Evolutionary conservation across 2,113 vertebrate species (phyloP).

Genomic region (Chaetodon auriga): DNA sequence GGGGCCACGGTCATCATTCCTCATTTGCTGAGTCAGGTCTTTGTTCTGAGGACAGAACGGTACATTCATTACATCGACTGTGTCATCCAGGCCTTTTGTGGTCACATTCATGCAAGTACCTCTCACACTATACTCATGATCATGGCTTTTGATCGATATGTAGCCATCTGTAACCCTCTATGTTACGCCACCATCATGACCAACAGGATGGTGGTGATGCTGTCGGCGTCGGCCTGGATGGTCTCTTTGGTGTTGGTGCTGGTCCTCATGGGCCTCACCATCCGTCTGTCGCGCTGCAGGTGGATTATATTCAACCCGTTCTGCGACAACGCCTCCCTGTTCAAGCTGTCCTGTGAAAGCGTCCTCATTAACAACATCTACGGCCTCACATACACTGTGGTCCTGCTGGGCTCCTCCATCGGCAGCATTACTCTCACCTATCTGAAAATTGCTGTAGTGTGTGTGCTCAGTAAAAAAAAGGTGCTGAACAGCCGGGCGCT

Average conservation of each 20-base stretch:
- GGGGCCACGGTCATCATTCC: constrained; percentile 63
- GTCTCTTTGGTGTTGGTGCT: neutral
- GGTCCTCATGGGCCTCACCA: constrained; percentile 55
- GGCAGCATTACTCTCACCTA: constrained; percentile 71
- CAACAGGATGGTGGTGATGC: constrained; percentile 57
- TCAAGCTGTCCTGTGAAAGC: constrained; percentile 74
- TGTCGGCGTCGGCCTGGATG: constrained; percentile 68
- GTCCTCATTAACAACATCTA: constrained; percentile 70
- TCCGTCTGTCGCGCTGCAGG: constrained; percentile 71
- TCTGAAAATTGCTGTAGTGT: constrained; percentile 57
- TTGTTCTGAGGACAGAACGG: neutral
- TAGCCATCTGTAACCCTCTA: constrained; percentile 76
- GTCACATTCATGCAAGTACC: constrained; percentile 43
- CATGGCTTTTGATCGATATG: constrained; percentile 80
- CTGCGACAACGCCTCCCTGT: constrained; percentile 78
- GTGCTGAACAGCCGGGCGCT: constrained; percentile 56
- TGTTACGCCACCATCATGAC: constrained; percentile 72
- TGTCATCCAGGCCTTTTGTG: constrained; percentile 70
- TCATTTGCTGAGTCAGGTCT: constrained; percentile 60
- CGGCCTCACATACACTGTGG: constrained; percentile 42
- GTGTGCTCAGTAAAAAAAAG: constrained; percentile 42
- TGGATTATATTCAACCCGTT: constrained; percentile 55
- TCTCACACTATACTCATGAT: constrained; percentile 72
- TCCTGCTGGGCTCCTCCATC: constrained; percentile 47
- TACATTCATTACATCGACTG: constrained; percentile 65